phyloP scores from a whole-genome alignment of 2,113 vertebrate species.

The Dermatemys mawii region DNA sequence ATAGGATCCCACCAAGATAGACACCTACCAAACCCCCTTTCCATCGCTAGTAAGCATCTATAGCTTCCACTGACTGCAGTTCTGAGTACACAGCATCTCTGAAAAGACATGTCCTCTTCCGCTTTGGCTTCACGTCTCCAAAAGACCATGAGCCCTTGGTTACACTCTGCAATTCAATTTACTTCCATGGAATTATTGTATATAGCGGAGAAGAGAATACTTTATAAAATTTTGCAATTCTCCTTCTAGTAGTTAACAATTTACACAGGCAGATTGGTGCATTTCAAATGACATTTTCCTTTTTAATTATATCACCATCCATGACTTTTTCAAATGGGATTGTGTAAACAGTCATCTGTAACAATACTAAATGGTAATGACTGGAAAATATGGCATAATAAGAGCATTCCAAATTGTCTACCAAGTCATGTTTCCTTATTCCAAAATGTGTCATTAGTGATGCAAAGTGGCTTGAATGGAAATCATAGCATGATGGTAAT shows the following conservation, averaged over 20 bases:
- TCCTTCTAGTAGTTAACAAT: neutral
- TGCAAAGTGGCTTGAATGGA: neutral
- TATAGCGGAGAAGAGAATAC: neutral
- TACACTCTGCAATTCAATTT: neutral
- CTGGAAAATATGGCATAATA: neutral
- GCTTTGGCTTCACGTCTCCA: neutral
- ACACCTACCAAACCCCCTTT: neutral
- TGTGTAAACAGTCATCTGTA: neutral
- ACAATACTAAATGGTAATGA: neutral
- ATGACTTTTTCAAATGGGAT: neutral
- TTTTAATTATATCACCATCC: neutral
- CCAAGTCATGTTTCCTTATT: neutral
- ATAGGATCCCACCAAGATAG: neutral
- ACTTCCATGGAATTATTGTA: neutral
- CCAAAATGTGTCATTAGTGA: neutral
- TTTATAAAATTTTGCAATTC: neutral
- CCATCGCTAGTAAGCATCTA: neutral
- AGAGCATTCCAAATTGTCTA: neutral
- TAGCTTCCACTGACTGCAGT: neutral
- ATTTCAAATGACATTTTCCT: neutral
- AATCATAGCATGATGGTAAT: neutral
- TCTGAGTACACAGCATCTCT: neutral
- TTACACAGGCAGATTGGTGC: neutral
- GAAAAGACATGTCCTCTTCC: neutral
- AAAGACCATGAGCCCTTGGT: neutral